Base-by-base conservation (phyloP, 2,113 vertebrate genomes). In the Rhinogobius similis region DNA sequence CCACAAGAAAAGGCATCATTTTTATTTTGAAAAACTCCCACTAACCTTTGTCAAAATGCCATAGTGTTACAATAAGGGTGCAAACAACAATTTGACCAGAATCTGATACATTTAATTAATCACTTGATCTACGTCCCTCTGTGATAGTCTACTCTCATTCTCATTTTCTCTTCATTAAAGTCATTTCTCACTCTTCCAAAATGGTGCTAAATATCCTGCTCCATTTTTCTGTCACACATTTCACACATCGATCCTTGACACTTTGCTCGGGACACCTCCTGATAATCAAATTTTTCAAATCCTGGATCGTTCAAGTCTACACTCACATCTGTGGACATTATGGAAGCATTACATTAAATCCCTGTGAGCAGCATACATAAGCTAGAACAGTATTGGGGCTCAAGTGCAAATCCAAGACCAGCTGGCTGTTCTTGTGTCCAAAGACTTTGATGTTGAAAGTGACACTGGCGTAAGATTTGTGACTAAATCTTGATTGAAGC, bases 351-450 rank as follows among this genome's bases (percentile, higher is more conserved):
- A 70, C 73, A 66, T 69, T 66, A 66, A 86, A 65, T 79, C 78
- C n/a, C 48, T 3, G 2, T 56, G 73, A 81, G 46, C 68, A 43
- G 32, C 38, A 55, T 61, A 65, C 48, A 11, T 76, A 48, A 20
- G 12, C n/a, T 48, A 41, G 67, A 53, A 77, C 67, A 39, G 53
- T 39, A 32, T 72, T 12, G 8, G 56, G 58, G 68, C 66, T 87
- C 77, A 75, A 63, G 61, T 68, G 44, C 39, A 78, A 83, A 86
- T 83, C 80, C 76, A 41, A 5, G 67, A 78, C 76, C 86, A 83
- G 82, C 79, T 83, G 84, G 84, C 61, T 71, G 72, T 72, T 81
- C 70, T 76, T 24, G 61, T 65, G 32, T 75, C 65, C 67, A 78
- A 84, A 55, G 75, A 79, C 78, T 78, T 36, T 68, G 43, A 73